phyloP scores from a whole-genome alignment of 2,888 invertebrate genomes.

The Dryococelus australis region DNA sequence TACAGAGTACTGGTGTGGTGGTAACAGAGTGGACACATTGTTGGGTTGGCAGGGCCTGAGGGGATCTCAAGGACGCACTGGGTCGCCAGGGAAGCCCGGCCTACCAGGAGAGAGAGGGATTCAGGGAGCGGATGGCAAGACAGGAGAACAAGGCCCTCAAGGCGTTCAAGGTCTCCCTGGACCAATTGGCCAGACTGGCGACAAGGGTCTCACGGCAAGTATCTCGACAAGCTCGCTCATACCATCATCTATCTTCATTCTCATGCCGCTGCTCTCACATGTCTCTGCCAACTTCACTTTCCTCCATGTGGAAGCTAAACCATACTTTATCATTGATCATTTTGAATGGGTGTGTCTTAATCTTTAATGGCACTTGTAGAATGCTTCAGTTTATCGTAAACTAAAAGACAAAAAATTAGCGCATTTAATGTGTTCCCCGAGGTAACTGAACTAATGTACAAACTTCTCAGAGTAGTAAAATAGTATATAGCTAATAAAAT shows the following conservation, averaged over 20 bases:
- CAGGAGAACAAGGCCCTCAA: slow-evolving; percentile 82
- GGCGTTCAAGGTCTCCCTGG: slow-evolving; percentile 84
- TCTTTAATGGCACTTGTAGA: too few relatives aligned
- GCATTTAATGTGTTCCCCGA: too few relatives aligned
- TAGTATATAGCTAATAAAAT: too few relatives aligned
- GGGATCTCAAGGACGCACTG: slow-evolving; percentile 73
- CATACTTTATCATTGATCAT: too few relatives aligned
- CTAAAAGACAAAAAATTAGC: too few relatives aligned
- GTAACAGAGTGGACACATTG: not conserved
- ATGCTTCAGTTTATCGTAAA: too few relatives aligned
- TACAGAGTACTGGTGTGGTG: too few relatives aligned
- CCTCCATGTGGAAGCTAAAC: too few relatives aligned
- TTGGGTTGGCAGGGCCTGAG: slow-evolving; percentile 62
- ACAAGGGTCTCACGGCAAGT: slow-evolving; percentile 74
- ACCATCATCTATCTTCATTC: not conserved
- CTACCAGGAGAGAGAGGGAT: slow-evolving; percentile 76
- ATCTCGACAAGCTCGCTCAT: too few relatives aligned
- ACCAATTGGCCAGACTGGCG: slow-evolving; percentile 78
- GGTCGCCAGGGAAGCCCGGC: slow-evolving; percentile 74
- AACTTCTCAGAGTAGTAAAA: too few relatives aligned
- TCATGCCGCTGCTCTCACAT: not conserved
- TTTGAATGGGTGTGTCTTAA: too few relatives aligned
- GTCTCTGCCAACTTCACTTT: not conserved
- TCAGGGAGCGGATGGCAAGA: slow-evolving; percentile 84
- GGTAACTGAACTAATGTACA: too few relatives aligned